Evolutionary conservation across 2,888 invertebrate genomes (phyloP).

Genomic region (Drosophila tanythrix): DNA sequence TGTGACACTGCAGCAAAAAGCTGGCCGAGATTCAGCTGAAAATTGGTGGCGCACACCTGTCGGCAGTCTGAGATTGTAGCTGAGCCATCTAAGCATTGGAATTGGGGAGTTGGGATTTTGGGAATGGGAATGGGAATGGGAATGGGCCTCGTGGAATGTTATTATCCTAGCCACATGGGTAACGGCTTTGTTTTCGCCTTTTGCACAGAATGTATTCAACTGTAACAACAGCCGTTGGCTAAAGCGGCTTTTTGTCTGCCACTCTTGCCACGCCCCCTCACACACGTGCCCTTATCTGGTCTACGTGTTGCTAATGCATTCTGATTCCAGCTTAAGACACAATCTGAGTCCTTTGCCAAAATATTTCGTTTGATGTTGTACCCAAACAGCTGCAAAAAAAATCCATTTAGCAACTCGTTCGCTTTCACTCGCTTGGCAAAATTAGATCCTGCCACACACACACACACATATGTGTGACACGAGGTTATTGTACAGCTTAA

Average conservation of each 20-base stretch:
- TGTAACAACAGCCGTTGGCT: conserved; percentile 50
- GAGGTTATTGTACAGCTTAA: not conserved
- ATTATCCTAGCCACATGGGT: conserved; percentile 80
- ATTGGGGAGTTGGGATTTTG: conserved; percentile 11
- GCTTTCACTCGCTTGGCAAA: conserved; percentile 45
- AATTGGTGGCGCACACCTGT: conserved; percentile 69
- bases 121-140: conserved; percentile 7
- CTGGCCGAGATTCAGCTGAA: conserved; percentile 72
- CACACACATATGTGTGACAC: not conserved
- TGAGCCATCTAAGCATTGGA: conserved; percentile 29
- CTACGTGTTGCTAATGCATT: conserved; percentile 74
- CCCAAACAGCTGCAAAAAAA: conserved; percentile 39
- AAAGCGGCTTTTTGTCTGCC: conserved; percentile 56
- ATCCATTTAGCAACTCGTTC: conserved; percentile 67
- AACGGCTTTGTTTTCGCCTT: conserved; percentile 71
- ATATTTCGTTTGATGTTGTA: conserved; percentile 68
- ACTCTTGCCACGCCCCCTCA: conserved; percentile 7
- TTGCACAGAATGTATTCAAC: conserved; percentile 52
- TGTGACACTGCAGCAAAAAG: conserved; percentile 65
- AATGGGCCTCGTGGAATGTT: conserved; percentile 55
- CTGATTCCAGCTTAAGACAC: conserved; percentile 78
- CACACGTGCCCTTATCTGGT: not conserved
- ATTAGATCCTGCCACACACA: conserved; percentile 13
- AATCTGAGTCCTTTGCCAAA: conserved; percentile 63
- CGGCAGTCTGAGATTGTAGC: conserved; percentile 47